Evolutionary conservation across 53 echinoderm and acorn worm genomes (phyloP).

Genomic region (Echinarachnius parma): DNA sequence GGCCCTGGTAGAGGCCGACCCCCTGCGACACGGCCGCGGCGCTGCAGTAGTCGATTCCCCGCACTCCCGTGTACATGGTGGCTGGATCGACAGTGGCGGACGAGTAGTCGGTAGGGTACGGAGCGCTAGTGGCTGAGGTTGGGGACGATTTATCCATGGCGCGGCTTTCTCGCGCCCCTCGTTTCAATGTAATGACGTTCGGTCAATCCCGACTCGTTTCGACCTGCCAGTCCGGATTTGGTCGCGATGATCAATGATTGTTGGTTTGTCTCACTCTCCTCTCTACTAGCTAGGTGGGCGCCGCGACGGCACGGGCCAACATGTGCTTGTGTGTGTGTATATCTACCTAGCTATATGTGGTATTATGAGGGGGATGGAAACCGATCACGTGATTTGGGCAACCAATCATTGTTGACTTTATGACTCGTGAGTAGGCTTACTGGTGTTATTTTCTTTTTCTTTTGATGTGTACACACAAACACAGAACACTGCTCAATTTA

Average conservation of each 20-base stretch:
- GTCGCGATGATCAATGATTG: conserved; percentile 54
- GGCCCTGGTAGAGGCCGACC: conserved; percentile 61
- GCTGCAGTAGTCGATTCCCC: conserved; percentile 72
- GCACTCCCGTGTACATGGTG: conserved; percentile 66
- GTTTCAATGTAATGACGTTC: conserved; percentile 43
- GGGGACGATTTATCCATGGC: conserved; percentile 72
- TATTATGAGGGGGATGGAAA: too few species aligned
- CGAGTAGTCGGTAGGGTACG: conserved; percentile 73
- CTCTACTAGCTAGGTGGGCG: conserved; percentile 52
- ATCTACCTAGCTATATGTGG: too few species aligned
- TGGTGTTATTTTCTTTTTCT: too few species aligned
- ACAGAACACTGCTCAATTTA: too few species aligned
- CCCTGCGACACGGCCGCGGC: conserved; percentile 76
- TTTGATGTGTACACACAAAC: too few species aligned
- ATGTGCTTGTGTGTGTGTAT: conserved; percentile 34
- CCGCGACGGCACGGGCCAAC: conserved; percentile 36
- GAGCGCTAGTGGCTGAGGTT: conserved; percentile 52
- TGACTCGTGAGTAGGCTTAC: conserved; percentile 6
- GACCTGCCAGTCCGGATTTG: conserved; percentile 49
- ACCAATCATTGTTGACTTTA: conserved; percentile 40
- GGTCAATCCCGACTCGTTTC: conserved; percentile 43
- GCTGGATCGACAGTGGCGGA: conserved; percentile 57
- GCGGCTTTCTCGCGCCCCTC: conserved; percentile 1
- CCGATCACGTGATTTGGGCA: conserved; percentile 21
- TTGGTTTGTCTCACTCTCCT: conserved; percentile 54